Percentiles rank a stretch among this genome's conserved stretches.
phyloP scores from a whole-genome alignment of 2,113 vertebrate genomes.

The Bombycilla garrulus region DNA sequence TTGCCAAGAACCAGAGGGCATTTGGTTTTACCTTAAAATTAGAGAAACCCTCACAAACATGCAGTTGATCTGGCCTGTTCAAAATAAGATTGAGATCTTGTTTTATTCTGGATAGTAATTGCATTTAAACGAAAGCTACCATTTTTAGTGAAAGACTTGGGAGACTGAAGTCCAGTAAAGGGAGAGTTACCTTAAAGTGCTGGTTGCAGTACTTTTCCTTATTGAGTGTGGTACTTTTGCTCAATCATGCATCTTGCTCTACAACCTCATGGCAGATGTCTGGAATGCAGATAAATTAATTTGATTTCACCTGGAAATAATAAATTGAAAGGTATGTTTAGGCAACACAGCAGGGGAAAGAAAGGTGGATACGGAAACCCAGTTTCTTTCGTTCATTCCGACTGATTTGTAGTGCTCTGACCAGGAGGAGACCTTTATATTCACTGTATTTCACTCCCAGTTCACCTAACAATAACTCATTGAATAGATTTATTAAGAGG shows the following conservation, averaged over 20 bases:
- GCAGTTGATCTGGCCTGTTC: neutral
- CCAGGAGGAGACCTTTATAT: neutral
- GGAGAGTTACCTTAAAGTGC: neutral
- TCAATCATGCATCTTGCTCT: neutral
- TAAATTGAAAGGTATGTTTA: neutral
- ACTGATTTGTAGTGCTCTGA: neutral
- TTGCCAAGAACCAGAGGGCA: neutral
- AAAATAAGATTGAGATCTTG: neutral
- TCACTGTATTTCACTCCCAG: neutral
- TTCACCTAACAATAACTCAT: conserved; percentile 5
- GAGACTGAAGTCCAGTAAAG: neutral
- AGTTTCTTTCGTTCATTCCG: neutral
- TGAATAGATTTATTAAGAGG: conserved; percentile 4
- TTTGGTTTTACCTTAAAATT: conserved; percentile 21
- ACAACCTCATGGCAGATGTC: neutral
- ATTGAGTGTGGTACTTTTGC: neutral
- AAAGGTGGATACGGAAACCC: neutral
- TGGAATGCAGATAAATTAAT: neutral
- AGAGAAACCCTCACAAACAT: neutral
- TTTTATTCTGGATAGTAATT: neutral
- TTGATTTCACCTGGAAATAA: neutral
- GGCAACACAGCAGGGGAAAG: neutral
- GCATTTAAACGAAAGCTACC: neutral
- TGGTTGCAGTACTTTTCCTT: neutral
- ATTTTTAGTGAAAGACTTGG: neutral